Evolutionary conservation across 2,888 invertebrate species (phyloP).

Genomic region (Rhingia campestris): DNA sequence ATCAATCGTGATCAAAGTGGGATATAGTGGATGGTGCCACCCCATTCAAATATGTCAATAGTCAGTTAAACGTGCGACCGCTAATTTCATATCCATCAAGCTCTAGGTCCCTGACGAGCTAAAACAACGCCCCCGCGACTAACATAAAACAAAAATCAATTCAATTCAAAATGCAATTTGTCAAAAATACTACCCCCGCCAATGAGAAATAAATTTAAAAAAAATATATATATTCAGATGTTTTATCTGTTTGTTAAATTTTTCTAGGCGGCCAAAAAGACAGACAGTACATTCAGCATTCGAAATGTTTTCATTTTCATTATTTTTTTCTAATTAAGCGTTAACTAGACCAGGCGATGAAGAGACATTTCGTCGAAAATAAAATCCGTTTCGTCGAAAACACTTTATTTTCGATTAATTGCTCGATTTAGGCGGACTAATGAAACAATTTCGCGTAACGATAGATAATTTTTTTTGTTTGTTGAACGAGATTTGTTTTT

Average conservation of each 20-base stretch:
- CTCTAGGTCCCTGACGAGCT: constrained; percentile 4
- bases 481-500: constrained; percentile 19
- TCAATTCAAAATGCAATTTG: constrained; percentile 42
- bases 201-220: constrained; percentile 22
- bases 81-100: constrained; percentile 49
- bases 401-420: constrained; percentile 33
- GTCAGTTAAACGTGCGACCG: constrained; percentile 41
- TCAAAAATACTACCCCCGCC: constrained; percentile 23
- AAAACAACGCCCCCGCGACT: constrained; percentile 34
- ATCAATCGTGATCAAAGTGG: background rate
- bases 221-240: background rate
- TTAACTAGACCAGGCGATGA: constrained; percentile 14
- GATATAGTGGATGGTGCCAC: background rate
- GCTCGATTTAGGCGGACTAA: constrained; percentile 13
- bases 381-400: constrained; percentile 20
- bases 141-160: constrained; percentile 12
- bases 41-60: constrained; percentile 4
- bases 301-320: constrained; percentile 30
- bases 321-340: constrained; percentile 45
- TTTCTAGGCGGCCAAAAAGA: constrained; percentile 54
- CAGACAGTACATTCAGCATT: constrained; percentile 65
- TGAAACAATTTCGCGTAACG: constrained; percentile 17
- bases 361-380: constrained; percentile 3
- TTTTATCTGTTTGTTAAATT: constrained; percentile 46
- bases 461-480: background rate